phyloP scores from a whole-genome alignment of 2,888 invertebrate species.

The Endotricha flammealis region DNA sequence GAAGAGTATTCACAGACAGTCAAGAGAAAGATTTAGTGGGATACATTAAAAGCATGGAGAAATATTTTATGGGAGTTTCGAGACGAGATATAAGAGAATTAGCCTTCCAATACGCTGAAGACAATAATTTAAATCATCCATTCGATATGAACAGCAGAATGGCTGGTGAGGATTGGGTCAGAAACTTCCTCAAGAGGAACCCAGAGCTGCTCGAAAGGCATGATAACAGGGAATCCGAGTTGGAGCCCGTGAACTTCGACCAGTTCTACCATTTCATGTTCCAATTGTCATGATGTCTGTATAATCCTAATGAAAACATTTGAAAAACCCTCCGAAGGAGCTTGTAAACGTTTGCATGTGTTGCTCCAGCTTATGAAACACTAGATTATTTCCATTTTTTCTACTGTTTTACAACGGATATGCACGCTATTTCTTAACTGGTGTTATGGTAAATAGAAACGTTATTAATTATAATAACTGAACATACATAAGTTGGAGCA shows the following conservation, averaged over 20 bases:
- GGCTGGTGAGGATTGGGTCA: constrained; percentile 74
- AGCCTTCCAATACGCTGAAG: constrained; percentile 73
- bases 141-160: constrained; percentile 68
- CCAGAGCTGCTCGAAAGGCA: constrained; percentile 61
- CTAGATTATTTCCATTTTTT: not conserved
- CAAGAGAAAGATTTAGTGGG: constrained; percentile 71
- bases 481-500: not conserved
- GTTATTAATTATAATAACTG: too few species aligned
- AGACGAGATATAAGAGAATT: constrained; percentile 66
- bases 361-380: not conserved
- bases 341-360: not conserved
- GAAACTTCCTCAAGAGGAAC: constrained; percentile 69
- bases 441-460: too few species aligned
- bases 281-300: constrained; percentile 62
- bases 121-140: constrained; percentile 62
- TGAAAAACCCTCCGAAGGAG: not conserved
- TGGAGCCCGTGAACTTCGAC: constrained; percentile 71
- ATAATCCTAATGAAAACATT: constrained; percentile 10
- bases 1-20: constrained; percentile 68
- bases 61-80: constrained; percentile 70
- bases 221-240: constrained; percentile 52
- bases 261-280: constrained; percentile 75
- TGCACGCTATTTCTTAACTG: too few species aligned
- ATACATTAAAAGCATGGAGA: constrained; percentile 72
- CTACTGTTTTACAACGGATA: too few species aligned